Evolutionary conservation across 2,888 invertebrate species (phyloP).

Genomic region (Pyralis farinalis): DNA sequence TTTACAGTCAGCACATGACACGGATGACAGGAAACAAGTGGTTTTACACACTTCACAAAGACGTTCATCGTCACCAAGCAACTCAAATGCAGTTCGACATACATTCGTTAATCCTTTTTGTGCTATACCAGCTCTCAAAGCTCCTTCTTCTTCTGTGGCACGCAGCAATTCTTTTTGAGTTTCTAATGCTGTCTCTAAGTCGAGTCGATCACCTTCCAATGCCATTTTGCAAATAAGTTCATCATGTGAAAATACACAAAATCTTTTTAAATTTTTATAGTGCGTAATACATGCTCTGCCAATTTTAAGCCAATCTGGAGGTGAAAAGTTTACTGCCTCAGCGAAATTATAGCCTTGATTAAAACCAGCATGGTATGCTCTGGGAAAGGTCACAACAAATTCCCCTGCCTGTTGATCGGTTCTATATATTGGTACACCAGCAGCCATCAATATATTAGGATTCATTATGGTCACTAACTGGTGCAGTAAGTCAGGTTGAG

Average conservation of each 20-base stretch:
- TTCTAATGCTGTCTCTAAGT: slow-evolving; percentile 83
- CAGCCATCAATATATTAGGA: slow-evolving; percentile 84
- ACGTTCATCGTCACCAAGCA: slow-evolving; percentile 86
- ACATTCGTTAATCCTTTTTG: slow-evolving; percentile 79
- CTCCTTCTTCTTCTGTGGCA: slow-evolving; percentile 79
- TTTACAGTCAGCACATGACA: slow-evolving; percentile 81
- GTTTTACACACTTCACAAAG: slow-evolving; percentile 88
- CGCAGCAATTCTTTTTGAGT: slow-evolving; percentile 84
- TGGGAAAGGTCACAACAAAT: slow-evolving; percentile 89
- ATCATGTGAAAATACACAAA: slow-evolving; percentile 91
- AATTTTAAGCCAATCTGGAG: slow-evolving; percentile 88
- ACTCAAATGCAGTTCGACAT: slow-evolving; percentile 84
- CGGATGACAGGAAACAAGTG: slow-evolving; percentile 87
- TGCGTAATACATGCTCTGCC: slow-evolving; percentile 86
- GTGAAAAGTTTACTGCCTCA: slow-evolving; percentile 92
- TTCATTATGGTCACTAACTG: slow-evolving; percentile 90
- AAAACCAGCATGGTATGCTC: slow-evolving; percentile 91
- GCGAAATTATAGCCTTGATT: slow-evolving; percentile 92
- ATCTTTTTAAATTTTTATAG: slow-evolving; percentile 85
- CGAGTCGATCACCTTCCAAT: slow-evolving; percentile 83
- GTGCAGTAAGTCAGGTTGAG: slow-evolving; percentile 88
- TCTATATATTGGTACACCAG: slow-evolving; percentile 82
- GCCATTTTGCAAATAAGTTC: slow-evolving; percentile 90
- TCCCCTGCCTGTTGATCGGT: slow-evolving; percentile 89
- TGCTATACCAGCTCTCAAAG: slow-evolving; percentile 53